Evolutionary conservation across 2,113 vertebrate genomes (phyloP).

Genomic region (Xenopus tropicalis): UCB_Xtro_10.0 CM004445.2:109422001-109422500

Average conservation of each 20-base stretch:
- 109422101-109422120: slow-evolving; percentile 37
- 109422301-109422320: background rate
- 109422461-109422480: too few relatives aligned
- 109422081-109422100: slow-evolving; percentile 35
- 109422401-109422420: too few relatives aligned
- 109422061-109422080: slow-evolving; percentile 32
- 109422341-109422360: background rate
- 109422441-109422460: too few relatives aligned
- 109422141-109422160: slow-evolving; percentile 29
- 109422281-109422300: background rate
- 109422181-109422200: background rate
- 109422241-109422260: background rate
- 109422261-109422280: background rate
- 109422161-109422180: slow-evolving; percentile 37
- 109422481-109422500: too few relatives aligned
- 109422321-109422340: background rate
- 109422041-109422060: slow-evolving; percentile 31
- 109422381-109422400: too few relatives aligned
- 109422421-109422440: too few relatives aligned
- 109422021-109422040: slow-evolving; percentile 31
- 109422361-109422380: too few relatives aligned
- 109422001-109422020: slow-evolving; percentile 32
- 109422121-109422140: slow-evolving; percentile 30
- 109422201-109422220: background rate
- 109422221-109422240: background rate